These are phyloP conservation scores for Craniophora ligustri DNA, from an alignment of 2,888 invertebrate genomes.

Conservation along the genomic window DNA sequence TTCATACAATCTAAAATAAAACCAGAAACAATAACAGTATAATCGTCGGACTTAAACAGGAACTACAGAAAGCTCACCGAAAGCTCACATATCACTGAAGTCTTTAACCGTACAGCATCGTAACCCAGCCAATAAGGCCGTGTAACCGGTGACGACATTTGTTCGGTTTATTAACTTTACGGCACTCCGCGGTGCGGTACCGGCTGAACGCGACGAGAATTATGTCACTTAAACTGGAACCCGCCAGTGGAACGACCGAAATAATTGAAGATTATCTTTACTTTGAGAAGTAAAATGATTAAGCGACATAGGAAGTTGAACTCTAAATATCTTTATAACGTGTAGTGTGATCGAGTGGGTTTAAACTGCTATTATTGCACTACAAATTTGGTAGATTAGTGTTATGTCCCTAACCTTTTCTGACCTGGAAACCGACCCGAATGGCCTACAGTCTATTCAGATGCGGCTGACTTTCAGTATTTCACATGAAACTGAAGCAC, in stretches of 20 bases:
- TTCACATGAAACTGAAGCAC: too few species aligned
- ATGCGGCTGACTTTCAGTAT: too few species aligned
- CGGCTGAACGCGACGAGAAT: slow-evolving; percentile 11
- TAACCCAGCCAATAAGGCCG: slow-evolving; percentile 39
- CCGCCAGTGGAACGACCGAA: background rate
- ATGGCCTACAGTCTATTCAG: too few species aligned
- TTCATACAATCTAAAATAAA: slow-evolving; percentile 36
- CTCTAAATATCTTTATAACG: too few species aligned
- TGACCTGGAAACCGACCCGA: too few species aligned
- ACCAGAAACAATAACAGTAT: slow-evolving; percentile 18
- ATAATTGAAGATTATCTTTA: slow-evolving; percentile 1
- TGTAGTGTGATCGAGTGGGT: too few species aligned
- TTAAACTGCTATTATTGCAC: too few species aligned
- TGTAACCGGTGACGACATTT: slow-evolving; percentile 31
- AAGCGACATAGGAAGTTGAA: too few species aligned
- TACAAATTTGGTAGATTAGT: too few species aligned
- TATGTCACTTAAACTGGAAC: background rate
- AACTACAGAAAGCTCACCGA: slow-evolving; percentile 15
- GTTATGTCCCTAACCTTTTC: too few species aligned
- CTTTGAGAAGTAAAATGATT: background rate
- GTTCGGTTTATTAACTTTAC: slow-evolving; percentile 41
- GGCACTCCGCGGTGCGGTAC: slow-evolving; percentile 1
- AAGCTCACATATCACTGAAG: slow-evolving; percentile 34
- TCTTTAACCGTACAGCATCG: slow-evolving; percentile 33
- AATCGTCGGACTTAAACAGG: slow-evolving; percentile 43